Percentiles rank a stretch among this genome's conserved stretches.
Evolutionary conservation across 2,888 invertebrate species (phyloP).

Genomic region (Antitype chi): DNA sequence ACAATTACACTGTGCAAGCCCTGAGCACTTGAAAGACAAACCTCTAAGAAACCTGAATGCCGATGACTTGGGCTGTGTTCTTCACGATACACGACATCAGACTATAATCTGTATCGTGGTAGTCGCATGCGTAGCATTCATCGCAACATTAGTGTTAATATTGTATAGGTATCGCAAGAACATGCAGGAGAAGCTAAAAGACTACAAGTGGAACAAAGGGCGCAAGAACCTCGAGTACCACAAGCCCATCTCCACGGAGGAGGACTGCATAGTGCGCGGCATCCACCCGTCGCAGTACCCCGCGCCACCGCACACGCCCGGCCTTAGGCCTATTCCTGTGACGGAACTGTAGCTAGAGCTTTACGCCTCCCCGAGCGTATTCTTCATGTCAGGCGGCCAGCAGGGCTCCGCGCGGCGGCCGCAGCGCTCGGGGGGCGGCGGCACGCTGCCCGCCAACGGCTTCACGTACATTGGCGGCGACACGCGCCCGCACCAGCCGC

Average conservation of each 20-base stretch:
- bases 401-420: conserved; percentile 89
- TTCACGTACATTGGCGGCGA: conserved; percentile 94
- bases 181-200: conserved; percentile 95
- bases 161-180: conserved; percentile 95
- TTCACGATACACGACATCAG: conserved; percentile 94
- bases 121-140: conserved; percentile 93
- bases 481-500: conserved; percentile 88
- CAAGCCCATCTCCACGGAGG: conserved; percentile 96
- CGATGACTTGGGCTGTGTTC: conserved; percentile 95
- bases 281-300: conserved; percentile 90
- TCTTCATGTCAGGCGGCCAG: conserved; percentile 93
- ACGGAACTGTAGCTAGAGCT: conserved; percentile 99
- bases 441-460: conserved; percentile 93
- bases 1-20: conserved; percentile 93
- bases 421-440: conserved; percentile 89
- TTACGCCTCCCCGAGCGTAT: conserved; percentile 96
- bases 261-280: conserved; percentile 94
- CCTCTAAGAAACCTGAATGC: conserved; percentile 92
- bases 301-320: conserved; percentile 87
- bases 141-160: conserved; percentile 93
- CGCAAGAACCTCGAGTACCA: conserved; percentile 97
- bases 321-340: conserved; percentile 94
- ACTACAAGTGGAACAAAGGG: conserved; percentile 95
- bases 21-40: conserved; percentile 93
- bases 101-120: conserved; percentile 95